phyloP scores from a whole-genome alignment of 2,888 invertebrate species.

The Ceramica pisi region DNA sequence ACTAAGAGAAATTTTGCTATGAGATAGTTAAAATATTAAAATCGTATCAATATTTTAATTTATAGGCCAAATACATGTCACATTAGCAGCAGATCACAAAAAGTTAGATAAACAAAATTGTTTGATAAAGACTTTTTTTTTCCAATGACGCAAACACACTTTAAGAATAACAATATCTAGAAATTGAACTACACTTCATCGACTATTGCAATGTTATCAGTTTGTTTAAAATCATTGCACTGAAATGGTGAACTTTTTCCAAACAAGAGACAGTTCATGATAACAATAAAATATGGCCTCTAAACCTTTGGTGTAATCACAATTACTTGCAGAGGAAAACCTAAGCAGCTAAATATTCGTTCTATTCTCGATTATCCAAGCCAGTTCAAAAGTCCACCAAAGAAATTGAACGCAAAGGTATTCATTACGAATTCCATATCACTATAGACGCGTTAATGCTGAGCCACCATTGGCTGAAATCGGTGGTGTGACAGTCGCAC shows the following conservation, averaged over 20 bases:
- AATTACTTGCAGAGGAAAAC: not conserved
- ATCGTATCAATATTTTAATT: slow-evolving; percentile 5
- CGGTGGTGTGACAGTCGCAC: slow-evolving; percentile 80
- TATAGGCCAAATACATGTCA: slow-evolving; percentile 4
- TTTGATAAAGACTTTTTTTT: not conserved
- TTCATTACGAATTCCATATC: slow-evolving; percentile 41
- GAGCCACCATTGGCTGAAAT: slow-evolving; percentile 75
- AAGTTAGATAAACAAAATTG: slow-evolving; percentile 8
- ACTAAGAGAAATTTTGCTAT: no score
- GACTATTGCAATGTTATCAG: slow-evolving; percentile 25
- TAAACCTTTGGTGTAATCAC: not conserved
- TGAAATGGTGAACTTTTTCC: slow-evolving; percentile 7
- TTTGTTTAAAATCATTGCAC: slow-evolving; percentile 32
- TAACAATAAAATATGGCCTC: not conserved
- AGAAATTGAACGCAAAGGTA: slow-evolving; percentile 16
- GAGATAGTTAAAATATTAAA: not conserved
- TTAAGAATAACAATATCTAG: not conserved
- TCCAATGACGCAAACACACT: slow-evolving; percentile 28
- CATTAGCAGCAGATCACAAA: not conserved
- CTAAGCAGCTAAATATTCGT: not conserved
- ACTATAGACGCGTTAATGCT: slow-evolving; percentile 17
- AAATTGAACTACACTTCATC: slow-evolving; percentile 4
- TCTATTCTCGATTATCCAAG: not conserved
- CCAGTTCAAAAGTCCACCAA: not conserved
- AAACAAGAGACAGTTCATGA: not conserved